phyloP scores from a whole-genome alignment of 2,888 invertebrate species.

The Amblyteles armatorius region DNA sequence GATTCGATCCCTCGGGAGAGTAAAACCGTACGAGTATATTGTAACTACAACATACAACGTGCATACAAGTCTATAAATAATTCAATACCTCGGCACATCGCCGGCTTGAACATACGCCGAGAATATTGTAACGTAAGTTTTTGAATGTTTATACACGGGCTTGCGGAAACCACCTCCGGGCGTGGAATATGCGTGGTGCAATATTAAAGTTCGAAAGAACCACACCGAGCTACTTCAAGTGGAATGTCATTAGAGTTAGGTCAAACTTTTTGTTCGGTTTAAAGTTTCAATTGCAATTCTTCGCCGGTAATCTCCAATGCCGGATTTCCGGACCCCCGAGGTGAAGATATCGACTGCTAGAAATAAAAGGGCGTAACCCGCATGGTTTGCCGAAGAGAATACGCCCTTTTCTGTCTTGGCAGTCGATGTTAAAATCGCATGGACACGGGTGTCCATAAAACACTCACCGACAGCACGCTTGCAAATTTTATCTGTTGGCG shows the following conservation, averaged over 20 bases:
- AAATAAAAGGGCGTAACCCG: background rate
- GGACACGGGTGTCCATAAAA: background rate
- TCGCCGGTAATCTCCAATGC: background rate
- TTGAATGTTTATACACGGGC: conserved; percentile 13
- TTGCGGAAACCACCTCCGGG: background rate
- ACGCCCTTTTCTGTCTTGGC: background rate
- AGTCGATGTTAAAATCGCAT: background rate
- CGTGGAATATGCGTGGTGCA: conserved; percentile 2
- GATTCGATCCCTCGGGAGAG: background rate
- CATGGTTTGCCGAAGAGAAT: background rate
- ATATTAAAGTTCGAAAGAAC: conserved; percentile 45
- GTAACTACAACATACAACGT: background rate
- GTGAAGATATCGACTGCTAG: background rate
- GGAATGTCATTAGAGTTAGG: conserved; percentile 21
- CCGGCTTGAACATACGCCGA: conserved; percentile 3
- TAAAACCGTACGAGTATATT: background rate
- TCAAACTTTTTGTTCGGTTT: background rate
- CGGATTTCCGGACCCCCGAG: background rate
- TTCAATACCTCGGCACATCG: conserved; percentile 11
- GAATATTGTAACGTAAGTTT: conserved; percentile 26
- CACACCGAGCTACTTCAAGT: background rate
- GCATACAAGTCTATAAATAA: conserved; percentile 30
- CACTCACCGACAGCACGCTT: background rate
- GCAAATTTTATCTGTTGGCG: background rate
- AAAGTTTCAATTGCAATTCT: conserved; percentile 44